Percentiles rank a stretch among this genome's conserved stretches.
phyloP scores from a whole-genome alignment of 30 jellyfish, hydroid and myxozoan species.

The Turritopsis rubra region DNA sequence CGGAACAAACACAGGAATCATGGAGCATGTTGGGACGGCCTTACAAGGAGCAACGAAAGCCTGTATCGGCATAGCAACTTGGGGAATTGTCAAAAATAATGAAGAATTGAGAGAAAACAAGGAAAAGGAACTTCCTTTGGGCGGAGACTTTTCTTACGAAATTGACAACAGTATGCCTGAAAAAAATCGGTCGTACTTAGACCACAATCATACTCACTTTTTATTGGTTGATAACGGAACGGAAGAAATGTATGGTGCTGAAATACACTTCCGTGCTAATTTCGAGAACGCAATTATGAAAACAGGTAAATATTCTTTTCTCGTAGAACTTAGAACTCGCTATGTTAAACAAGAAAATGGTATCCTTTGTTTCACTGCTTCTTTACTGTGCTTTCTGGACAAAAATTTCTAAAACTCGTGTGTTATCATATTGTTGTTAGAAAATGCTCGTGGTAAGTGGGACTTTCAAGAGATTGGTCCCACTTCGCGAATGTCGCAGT shows the following conservation, averaged over 20 bases:
- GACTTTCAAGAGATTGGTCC: too few relatives aligned
- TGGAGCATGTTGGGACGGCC: slow-evolving; percentile 11
- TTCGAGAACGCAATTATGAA: slow-evolving; percentile 77
- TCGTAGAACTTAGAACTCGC: too few relatives aligned
- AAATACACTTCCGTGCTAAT: slow-evolving; percentile 66
- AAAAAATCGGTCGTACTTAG: slow-evolving; percentile 43
- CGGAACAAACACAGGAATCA: slow-evolving; percentile 16
- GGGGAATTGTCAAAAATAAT: neutral
- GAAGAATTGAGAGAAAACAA: neutral
- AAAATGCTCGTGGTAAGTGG: too few relatives aligned
- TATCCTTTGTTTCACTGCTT: too few relatives aligned
- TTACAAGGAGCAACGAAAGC: slow-evolving; percentile 14
- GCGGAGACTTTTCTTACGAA: neutral
- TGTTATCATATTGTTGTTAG: too few relatives aligned
- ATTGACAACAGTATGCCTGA: slow-evolving; percentile 17
- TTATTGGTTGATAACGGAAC: slow-evolving; percentile 93
- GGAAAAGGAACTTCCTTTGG: neutral
- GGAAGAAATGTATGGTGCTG: slow-evolving; percentile 64
- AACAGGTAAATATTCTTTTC: slow-evolving; percentile 8
- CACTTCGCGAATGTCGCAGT: too few relatives aligned
- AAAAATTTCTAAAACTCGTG: too few relatives aligned
- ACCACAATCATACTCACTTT: slow-evolving; percentile 91
- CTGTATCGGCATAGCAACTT: slow-evolving; percentile 9
- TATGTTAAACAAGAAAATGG: too few relatives aligned
- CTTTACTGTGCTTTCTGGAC: too few relatives aligned